Conservation (phyloP, 2,888 invertebrate species). For the Tetranychus truncatus region DNA sequence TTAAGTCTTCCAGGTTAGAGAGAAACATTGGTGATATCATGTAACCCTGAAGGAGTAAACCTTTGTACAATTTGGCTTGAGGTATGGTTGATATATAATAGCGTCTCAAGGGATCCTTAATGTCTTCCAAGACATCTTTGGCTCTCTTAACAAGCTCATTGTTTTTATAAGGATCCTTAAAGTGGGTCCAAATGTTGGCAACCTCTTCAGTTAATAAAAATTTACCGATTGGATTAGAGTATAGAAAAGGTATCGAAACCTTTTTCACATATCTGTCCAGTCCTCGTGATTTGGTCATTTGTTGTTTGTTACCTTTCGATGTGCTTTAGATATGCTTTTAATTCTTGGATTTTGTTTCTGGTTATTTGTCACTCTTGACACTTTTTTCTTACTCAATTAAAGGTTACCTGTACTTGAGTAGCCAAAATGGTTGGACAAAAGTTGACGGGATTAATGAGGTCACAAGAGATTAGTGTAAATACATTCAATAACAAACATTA, state of each 20-base stretch:
- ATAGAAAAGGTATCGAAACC: slow-evolving; percentile 16
- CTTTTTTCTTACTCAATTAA: too few relatives aligned
- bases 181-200: not conserved
- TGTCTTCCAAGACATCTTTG: slow-evolving; percentile 13
- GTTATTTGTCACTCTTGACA: too few relatives aligned
- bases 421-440: too few relatives aligned
- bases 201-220: slow-evolving; percentile 17
- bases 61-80: slow-evolving; percentile 24
- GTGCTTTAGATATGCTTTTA: too few relatives aligned
- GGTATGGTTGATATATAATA: slow-evolving; percentile 25
- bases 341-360: too few relatives aligned
- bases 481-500: too few relatives aligned
- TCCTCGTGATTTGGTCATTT: slow-evolving; percentile 1
- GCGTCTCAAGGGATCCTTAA: not conserved
- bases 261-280: not conserved
- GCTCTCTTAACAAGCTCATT: not conserved
- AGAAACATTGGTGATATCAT: slow-evolving; percentile 25
- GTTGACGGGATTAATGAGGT: not conserved
- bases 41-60: slow-evolving; percentile 26
- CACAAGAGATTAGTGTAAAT: not conserved
- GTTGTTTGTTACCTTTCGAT: too few relatives aligned
- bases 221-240: slow-evolving; percentile 17
- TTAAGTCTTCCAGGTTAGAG: slow-evolving; percentile 38
- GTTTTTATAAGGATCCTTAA: slow-evolving; percentile 6
- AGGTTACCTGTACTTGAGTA: too few relatives aligned